phyloP scores from a whole-genome alignment of 2,113 vertebrate species.

The Clarias macrocephalus region DNA sequence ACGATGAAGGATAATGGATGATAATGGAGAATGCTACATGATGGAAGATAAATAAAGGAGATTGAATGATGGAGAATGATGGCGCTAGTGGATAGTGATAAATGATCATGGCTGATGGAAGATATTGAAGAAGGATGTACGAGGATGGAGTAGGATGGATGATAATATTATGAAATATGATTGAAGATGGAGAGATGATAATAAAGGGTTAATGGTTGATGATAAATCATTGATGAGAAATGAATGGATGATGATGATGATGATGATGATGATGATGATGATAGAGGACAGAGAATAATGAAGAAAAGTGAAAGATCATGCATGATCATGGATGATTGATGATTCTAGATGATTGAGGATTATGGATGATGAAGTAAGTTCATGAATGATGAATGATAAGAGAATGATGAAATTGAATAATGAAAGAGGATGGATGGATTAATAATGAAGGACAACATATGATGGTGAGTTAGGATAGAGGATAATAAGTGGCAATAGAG shows the following conservation, averaged over 20 bases:
- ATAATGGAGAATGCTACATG: not conserved
- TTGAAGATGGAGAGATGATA: too few relatives aligned
- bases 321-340: not conserved
- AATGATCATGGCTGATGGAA: not conserved
- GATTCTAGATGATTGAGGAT: not conserved
- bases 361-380: too few relatives aligned
- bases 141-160: not conserved
- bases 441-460: too few relatives aligned
- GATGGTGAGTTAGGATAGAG: too few relatives aligned
- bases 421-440: too few relatives aligned
- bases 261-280: not conserved
- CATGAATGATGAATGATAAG: too few relatives aligned
- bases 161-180: not conserved
- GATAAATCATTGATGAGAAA: too few relatives aligned
- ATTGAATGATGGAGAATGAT: not conserved
- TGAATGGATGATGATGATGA: too few relatives aligned
- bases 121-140: not conserved
- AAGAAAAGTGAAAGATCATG: not conserved
- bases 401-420: too few relatives aligned
- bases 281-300: not conserved
- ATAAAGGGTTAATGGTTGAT: too few relatives aligned
- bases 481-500: too few relatives aligned
- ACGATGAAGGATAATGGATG: not conserved
- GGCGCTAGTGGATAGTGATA: too few relatives aligned
- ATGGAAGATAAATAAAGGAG: not conserved